phyloP scores from a whole-genome alignment of 1,140 invertebrate genomes.

The Ceratina calcarata region DNA sequence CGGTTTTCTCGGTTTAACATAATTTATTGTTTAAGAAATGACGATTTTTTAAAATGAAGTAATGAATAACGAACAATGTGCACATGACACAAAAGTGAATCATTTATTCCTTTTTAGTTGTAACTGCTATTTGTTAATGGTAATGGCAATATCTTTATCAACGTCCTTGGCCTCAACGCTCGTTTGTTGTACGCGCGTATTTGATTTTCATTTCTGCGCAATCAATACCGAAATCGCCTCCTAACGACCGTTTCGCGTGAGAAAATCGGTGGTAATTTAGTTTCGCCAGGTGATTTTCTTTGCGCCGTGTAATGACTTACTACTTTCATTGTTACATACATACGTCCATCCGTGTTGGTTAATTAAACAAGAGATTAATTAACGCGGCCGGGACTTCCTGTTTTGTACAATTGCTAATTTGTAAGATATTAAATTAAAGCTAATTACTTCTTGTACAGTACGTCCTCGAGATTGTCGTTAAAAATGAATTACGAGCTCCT shows the following conservation, averaged over 20 bases:
- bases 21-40: no score
- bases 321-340: slow-evolving; percentile 29
- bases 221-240: slow-evolving; percentile 25
- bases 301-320: slow-evolving; percentile 28
- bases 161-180: slow-evolving; percentile 23
- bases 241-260: slow-evolving; percentile 45
- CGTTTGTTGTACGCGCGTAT: slow-evolving; percentile 39
- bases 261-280: slow-evolving; percentile 34
- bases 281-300: slow-evolving; percentile 27
- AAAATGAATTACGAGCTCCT: background rate
- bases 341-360: slow-evolving; percentile 13
- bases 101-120: no score
- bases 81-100: no score
- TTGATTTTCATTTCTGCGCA: slow-evolving; percentile 1
- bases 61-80: no score
- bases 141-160: slow-evolving; percentile 57
- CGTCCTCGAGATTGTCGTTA: background rate
- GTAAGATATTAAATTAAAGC: background rate
- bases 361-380: slow-evolving; percentile 43
- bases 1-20: no score
- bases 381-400: slow-evolving; percentile 28
- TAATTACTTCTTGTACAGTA: background rate
- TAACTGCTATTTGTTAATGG: slow-evolving; percentile 56
- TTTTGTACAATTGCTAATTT: slow-evolving; percentile 27
- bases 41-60: no score